Evolutionary conservation across 53 echinoderm and acorn worm species (phyloP).

Genomic region (Hippasteria phrygiana): DNA sequence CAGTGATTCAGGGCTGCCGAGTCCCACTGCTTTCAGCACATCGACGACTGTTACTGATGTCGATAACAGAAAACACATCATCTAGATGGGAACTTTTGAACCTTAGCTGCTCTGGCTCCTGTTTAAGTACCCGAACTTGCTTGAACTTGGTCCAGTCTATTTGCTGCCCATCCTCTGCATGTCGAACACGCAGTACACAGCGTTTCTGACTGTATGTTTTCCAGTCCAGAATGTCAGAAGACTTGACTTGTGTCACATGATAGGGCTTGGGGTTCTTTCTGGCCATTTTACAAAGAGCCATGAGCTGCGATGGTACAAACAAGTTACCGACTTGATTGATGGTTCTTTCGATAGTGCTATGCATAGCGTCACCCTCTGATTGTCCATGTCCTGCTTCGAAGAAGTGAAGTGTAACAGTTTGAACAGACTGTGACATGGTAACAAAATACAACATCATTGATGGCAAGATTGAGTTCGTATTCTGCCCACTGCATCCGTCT

Average conservation of each 20-base stretch:
- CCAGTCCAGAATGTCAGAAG: slow-evolving; percentile 50
- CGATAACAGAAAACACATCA: too few relatives aligned
- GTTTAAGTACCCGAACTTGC: slow-evolving; percentile 5
- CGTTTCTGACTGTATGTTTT: slow-evolving; percentile 1
- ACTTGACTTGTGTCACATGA: not conserved
- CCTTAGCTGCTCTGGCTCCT: not conserved
- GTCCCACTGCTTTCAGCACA: too few relatives aligned
- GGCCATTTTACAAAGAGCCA: slow-evolving; percentile 15
- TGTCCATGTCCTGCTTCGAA: slow-evolving; percentile 59
- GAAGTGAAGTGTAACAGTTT: slow-evolving; percentile 16
- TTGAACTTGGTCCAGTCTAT: slow-evolving; percentile 40
- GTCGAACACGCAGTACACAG: not conserved
- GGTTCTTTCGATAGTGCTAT: slow-evolving; percentile 38
- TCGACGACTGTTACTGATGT: too few relatives aligned
- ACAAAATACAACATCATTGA: slow-evolving; percentile 35
- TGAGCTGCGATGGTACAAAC: slow-evolving; percentile 25
- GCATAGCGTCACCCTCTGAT: slow-evolving; percentile 55
- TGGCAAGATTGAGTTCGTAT: slow-evolving; percentile 50
- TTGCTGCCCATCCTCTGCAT: not conserved
- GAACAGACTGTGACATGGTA: slow-evolving; percentile 6
- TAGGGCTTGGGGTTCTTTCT: slow-evolving; percentile 36
- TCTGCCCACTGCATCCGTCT: slow-evolving; percentile 57
- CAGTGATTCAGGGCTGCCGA: too few relatives aligned
- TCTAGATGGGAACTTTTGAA: too few relatives aligned
- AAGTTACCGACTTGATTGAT: slow-evolving; percentile 24